A percentile compares a stretch with the other conserved stretches of the same genome.
Conservation (phyloP, 2,888 invertebrate species). For the Chloroclystis v-ata region DNA sequence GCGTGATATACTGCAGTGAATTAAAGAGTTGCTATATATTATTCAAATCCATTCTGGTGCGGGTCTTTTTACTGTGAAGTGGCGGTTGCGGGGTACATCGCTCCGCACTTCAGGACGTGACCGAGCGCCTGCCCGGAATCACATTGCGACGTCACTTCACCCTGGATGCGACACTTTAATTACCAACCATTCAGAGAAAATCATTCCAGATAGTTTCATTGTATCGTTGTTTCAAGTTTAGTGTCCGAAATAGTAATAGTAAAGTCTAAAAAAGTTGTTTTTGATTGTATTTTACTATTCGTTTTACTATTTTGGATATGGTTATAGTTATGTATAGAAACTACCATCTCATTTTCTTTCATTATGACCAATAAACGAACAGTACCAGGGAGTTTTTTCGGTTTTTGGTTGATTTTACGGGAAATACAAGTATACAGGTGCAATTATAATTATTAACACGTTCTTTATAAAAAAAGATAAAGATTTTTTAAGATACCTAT, state of each 20-base stretch:
- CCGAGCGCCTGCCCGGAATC: slow-evolving; percentile 54
- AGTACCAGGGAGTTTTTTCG: no score
- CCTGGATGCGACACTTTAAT: slow-evolving; percentile 50
- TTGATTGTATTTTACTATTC: no score
- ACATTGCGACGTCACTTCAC: slow-evolving; percentile 32
- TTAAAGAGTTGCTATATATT: slow-evolving; percentile 68
- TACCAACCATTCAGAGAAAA: slow-evolving; percentile 22
- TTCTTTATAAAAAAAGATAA: no score
- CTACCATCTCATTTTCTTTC: no score
- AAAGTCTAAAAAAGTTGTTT: no score
- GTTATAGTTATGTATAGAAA: no score
- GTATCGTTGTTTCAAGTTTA: not conserved
- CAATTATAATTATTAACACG: no score
- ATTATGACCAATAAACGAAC: no score
- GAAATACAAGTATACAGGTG: no score
- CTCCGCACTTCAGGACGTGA: slow-evolving; percentile 75
- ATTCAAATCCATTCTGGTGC: slow-evolving; percentile 66
- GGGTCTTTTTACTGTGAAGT: slow-evolving; percentile 69
- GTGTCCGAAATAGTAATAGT: not conserved
- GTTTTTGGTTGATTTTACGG: no score
- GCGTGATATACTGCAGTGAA: slow-evolving; percentile 37
- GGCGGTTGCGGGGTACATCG: slow-evolving; percentile 71
- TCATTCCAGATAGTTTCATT: not conserved
- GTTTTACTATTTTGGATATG: no score
- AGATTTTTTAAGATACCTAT: no score